Percentiles rank a stretch among this genome's conserved stretches.
Evolutionary conservation across 1,140 invertebrate species (phyloP).

Genomic region (Brachionus calyciflorus): DNA sequence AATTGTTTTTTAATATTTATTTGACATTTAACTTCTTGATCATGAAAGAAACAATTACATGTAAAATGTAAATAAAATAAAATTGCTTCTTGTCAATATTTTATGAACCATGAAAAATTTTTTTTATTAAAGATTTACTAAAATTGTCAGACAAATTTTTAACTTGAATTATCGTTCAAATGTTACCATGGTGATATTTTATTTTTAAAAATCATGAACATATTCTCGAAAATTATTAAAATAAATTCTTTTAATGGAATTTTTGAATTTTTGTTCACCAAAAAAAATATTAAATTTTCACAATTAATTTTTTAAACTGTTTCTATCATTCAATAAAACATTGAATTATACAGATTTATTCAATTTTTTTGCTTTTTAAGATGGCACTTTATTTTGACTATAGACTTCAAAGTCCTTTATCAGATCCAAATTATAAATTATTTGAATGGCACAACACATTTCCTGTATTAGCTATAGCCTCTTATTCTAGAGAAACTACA

Average conservation of each 20-base stretch:
- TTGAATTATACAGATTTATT: background rate
- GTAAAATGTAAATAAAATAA: too few relatives aligned
- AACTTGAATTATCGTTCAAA: too few relatives aligned
- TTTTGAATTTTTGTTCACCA: too few relatives aligned
- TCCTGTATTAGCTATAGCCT: conserved; percentile 76
- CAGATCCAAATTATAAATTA: conserved; percentile 64
- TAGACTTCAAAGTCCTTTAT: conserved; percentile 52
- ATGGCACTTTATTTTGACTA: conserved; percentile 61
- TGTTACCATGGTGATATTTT: background rate
- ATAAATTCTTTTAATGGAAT: background rate
- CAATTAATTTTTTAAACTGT: too few relatives aligned
- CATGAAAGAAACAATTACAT: too few relatives aligned
- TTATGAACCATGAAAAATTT: too few relatives aligned
- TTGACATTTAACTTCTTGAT: too few relatives aligned
- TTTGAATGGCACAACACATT: conserved; percentile 75
- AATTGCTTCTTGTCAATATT: too few relatives aligned
- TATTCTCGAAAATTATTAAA: background rate
- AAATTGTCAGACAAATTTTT: too few relatives aligned
- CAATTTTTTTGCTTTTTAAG: background rate
- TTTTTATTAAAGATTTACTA: too few relatives aligned
- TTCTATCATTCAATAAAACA: background rate
- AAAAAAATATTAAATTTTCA: background rate
- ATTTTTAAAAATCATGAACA: background rate
- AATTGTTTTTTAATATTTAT: too few relatives aligned
- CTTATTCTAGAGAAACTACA: conserved; percentile 79